Evolutionary conservation across 1,140 invertebrate species (phyloP), one percentile per base, ranked within the genome.

Genomic region (Pseudomyrmex flavicornis): DNA sequence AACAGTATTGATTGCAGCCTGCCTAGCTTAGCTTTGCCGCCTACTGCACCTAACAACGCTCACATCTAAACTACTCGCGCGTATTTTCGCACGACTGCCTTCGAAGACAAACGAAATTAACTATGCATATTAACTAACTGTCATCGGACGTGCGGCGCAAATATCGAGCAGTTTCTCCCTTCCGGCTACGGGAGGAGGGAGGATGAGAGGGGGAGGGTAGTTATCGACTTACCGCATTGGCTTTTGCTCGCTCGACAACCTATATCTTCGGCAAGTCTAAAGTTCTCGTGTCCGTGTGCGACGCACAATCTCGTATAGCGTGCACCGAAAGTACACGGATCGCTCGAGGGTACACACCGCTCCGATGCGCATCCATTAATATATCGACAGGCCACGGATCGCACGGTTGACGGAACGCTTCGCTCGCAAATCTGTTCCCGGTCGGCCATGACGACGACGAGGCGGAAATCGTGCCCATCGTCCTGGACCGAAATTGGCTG

Each of bases 1-100:
- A 94, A 93, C 92, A 92, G 93, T 93, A 94, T 94, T 94, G 93
- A 94, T 94, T 94, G 93, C 93, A 91, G 90, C 61, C 88, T 82
- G 84, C 83, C 90, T 86, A 85, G 90, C 85, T 91, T 86, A 90
- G 87, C 86, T 89, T 74, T 70, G 73, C 83, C 89, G 83, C 80
- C 84, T 86, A 88, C 73, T 74, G 88, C 86, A 69, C 8, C 62
- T 68, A 77, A 35, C 35, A 35, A 85, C 85, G 84, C 82, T 74
- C 76, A 69, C 83, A 54, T 70, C 63, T 13, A 85, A 83, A 91
- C 35, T 35, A 85, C 62, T 72, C 76, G 66, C 82, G 76, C 56
- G 75, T 79, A 85, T 89, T 87, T 79, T 74, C 83, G 26, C 44
- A 66, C 62, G 50, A 46, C 77, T 54, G 59, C 54, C 52, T 59